phyloP scores from a whole-genome alignment of 2,113 vertebrate species.

The Sitta europaea region DNA sequence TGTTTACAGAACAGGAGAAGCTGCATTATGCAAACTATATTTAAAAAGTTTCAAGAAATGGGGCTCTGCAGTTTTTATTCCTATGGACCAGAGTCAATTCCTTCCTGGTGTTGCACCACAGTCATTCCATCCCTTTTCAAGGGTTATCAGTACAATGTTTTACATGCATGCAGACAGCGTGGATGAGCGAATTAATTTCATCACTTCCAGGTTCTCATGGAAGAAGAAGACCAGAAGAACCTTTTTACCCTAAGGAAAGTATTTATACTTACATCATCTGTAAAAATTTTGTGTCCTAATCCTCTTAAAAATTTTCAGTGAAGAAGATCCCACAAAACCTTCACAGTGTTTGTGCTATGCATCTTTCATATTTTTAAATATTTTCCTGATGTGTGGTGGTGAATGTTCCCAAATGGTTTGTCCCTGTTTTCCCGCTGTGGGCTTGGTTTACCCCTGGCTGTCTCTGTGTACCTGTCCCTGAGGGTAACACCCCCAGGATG shows the following conservation, averaged over 20 bases:
- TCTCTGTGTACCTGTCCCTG: too few relatives aligned
- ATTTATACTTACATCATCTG: neutral
- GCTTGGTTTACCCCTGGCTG: too few relatives aligned
- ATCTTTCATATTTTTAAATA: neutral
- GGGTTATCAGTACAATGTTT: neutral
- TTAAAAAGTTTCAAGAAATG: neutral
- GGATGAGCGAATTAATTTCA: neutral
- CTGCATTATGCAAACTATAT: neutral
- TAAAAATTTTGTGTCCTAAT: neutral
- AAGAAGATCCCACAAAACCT: neutral
- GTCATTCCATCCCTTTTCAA: neutral
- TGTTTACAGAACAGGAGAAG: neutral
- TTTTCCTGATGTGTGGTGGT: neutral
- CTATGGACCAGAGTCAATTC: neutral
- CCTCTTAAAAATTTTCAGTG: neutral
- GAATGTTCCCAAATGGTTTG: too few relatives aligned
- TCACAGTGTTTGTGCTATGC: neutral
- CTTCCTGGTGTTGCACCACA: neutral
- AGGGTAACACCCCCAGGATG: too few relatives aligned
- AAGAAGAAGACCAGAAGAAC: neutral
- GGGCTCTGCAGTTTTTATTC: neutral
- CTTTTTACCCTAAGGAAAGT: neutral
- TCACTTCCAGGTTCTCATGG: neutral
- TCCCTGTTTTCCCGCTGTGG: too few relatives aligned
- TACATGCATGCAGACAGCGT: neutral